phyloP scores from a whole-genome alignment of 92 coral and sea anemone species.

The Zoanthus solanderi region DNA sequence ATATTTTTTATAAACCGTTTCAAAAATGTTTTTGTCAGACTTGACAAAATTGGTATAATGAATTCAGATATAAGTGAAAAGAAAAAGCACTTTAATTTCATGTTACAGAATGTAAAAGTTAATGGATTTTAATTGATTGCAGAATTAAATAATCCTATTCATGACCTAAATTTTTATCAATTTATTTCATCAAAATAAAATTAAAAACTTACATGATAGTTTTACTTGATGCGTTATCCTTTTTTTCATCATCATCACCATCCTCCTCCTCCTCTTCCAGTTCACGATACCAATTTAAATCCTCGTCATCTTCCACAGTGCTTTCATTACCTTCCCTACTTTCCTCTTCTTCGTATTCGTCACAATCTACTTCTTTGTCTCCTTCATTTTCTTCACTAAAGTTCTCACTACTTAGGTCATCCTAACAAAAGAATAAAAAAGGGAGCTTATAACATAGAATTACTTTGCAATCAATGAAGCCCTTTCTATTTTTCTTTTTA shows the following conservation, averaged over 20 bases:
- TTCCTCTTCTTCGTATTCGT: constrained; percentile 29
- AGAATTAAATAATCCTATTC: background rate
- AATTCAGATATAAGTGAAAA: background rate
- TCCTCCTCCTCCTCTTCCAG: constrained; percentile 36
- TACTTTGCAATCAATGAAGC: background rate
- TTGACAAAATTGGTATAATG: background rate
- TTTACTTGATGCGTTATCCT: constrained; percentile 42
- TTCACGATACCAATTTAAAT: constrained; percentile 50
- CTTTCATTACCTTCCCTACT: constrained; percentile 29
- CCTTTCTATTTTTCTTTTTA: background rate
- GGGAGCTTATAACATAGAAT: background rate
- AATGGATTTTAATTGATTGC: background rate
- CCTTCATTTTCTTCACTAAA: constrained; percentile 5
- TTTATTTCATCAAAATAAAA: background rate
- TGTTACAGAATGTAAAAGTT: background rate
- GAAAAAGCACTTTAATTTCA: background rate
- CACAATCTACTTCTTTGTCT: constrained; percentile 16
- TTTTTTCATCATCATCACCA: constrained; percentile 8
- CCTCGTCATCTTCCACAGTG: constrained; percentile 40
- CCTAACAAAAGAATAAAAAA: background rate
- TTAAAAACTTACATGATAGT: constrained; percentile 56
- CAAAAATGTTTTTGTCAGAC: background rate
- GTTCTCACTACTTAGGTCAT: background rate
- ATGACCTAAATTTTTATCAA: background rate
- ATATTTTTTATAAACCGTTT: background rate